Conservation (phyloP, 2,113 vertebrate genomes). For the Sakesphorus luctuosus region DNA sequence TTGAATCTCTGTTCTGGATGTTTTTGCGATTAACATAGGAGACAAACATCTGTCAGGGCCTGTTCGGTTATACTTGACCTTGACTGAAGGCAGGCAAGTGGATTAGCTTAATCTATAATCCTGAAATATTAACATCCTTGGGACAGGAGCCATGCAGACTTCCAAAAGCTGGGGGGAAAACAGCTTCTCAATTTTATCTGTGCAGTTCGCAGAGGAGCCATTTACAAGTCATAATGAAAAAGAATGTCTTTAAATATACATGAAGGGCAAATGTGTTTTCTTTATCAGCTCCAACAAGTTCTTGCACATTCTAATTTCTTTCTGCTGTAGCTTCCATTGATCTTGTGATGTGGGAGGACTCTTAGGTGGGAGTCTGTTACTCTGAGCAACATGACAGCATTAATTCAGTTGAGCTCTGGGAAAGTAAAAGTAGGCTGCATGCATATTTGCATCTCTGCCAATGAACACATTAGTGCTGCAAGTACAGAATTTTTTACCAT, state of each 20-base stretch:
- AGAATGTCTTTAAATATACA: slow-evolving; percentile 73
- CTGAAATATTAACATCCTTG: neutral
- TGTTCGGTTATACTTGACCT: neutral
- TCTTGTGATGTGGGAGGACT: slow-evolving; percentile 38
- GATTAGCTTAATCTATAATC: neutral
- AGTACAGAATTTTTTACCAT: neutral
- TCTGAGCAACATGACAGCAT: slow-evolving; percentile 35
- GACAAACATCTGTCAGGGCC: neutral
- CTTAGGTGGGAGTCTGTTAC: slow-evolving; percentile 58
- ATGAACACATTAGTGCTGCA: slow-evolving; percentile 31
- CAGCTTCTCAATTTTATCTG: neutral
- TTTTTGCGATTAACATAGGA: neutral
- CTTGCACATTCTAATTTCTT: slow-evolving; percentile 56
- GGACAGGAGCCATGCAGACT: neutral
- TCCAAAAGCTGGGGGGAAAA: neutral
- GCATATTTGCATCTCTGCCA: slow-evolving; percentile 45
- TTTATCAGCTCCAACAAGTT: slow-evolving; percentile 65
- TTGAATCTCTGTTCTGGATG: neutral
- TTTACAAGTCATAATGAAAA: slow-evolving; percentile 65
- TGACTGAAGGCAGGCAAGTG: neutral
- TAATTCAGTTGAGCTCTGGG: slow-evolving; percentile 52
- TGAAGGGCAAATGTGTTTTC: slow-evolving; percentile 73
- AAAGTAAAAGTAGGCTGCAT: slow-evolving; percentile 51
- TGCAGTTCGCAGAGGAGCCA: slow-evolving; percentile 14
- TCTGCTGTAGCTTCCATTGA: slow-evolving; percentile 63